phyloP scores from a whole-genome alignment of 2,113 vertebrate species.

The Petroica traversi region DNA sequence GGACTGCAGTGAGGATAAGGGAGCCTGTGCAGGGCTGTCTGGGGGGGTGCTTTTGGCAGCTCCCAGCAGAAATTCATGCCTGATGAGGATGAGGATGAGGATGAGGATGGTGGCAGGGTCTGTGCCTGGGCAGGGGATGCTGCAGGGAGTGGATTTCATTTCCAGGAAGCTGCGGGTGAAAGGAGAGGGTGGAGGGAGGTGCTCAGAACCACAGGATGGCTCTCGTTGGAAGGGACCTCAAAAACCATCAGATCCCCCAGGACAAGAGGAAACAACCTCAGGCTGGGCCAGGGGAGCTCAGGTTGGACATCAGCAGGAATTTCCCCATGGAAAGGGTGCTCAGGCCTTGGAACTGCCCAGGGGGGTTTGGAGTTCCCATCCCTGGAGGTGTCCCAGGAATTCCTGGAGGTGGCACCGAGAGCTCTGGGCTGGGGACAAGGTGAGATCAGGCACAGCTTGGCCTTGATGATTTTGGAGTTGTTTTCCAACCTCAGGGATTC shows the following conservation, averaged over 20 bases:
- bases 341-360: background rate
- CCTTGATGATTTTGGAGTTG: accelerated
- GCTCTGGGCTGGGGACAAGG: background rate
- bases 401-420: accelerated
- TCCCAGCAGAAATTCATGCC: accelerated
- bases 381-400: background rate
- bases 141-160: accelerated
- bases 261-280: accelerated
- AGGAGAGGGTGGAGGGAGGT: background rate
- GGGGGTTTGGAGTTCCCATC: background rate
- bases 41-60: background rate
- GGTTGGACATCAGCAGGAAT: background rate
- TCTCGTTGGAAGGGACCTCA: accelerated
- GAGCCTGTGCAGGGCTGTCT: accelerated
- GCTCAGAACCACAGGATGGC: background rate
- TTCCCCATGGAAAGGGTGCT: background rate
- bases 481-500: background rate
- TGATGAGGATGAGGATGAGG: background rate
- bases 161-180: background rate
- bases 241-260: background rate
- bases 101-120: background rate
- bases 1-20: accelerated
- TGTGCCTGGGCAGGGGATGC: background rate
- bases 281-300: background rate
- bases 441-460: accelerated